These are phyloP conservation scores for Opisthocomus hoazin DNA, from an alignment of 2,113 vertebrate species.

Conservation along the genomic window DNA sequence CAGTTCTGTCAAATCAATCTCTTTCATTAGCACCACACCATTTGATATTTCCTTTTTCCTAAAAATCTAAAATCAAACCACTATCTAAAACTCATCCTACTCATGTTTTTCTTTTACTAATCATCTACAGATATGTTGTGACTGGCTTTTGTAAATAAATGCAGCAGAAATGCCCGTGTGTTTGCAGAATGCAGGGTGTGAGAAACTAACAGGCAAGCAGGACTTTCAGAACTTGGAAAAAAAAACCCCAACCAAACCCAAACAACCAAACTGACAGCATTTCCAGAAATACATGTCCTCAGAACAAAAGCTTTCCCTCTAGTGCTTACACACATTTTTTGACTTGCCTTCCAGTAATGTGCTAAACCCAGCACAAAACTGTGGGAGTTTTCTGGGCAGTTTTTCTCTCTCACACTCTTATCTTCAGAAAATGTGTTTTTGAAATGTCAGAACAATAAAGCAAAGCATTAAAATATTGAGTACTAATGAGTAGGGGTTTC, in stretches of 20 bases:
- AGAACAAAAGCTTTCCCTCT: background rate
- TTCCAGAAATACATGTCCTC: background rate
- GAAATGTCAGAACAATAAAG: constrained; percentile 2
- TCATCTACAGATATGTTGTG: background rate
- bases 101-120: background rate
- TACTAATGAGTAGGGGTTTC: background rate
- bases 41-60: background rate
- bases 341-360: background rate
- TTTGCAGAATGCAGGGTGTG: background rate
- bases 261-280: background rate
- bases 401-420: background rate
- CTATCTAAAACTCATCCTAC: background rate
- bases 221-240: background rate
- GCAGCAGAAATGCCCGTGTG: background rate
- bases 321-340: background rate
- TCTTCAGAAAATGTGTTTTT: constrained; percentile 4
- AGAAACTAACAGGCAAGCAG: background rate
- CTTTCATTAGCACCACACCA: background rate
- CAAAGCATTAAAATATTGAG: background rate
- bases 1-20: background rate
- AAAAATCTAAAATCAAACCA: background rate
- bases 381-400: background rate
- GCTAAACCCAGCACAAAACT: background rate
- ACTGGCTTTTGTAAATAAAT: background rate
- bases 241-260: background rate